Evolutionary conservation across 2,113 vertebrate genomes (phyloP), one percentile per base, ranked within the genome.

Genomic region (Xiphophorus maculatus): DNA sequence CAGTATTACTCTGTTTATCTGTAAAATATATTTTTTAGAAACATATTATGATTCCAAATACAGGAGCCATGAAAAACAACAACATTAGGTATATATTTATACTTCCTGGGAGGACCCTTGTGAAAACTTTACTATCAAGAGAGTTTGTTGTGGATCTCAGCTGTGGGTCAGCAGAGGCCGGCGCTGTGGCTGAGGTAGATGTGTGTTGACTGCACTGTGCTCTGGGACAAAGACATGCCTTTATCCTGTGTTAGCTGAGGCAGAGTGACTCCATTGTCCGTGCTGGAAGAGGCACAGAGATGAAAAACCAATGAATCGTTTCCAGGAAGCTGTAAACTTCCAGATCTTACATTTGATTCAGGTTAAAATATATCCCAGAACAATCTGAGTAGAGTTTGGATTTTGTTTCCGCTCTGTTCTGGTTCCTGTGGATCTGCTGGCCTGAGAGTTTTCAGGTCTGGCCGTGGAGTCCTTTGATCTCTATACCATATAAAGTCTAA

Each of bases 191-290:
- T 73, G 75, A 79, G 77, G 75, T 84, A 74, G 79, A 83, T 82
- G 70, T 22, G 9, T 82, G 71, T 75, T 82, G 79, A 84, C 87
- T 83, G 69, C 22, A 14, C 73, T 61, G 54, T 73, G 77, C 51
- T 70, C 61, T 60, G 62, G 67, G n/a, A 89, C 87, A 91, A 90
- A 88, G 81, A 37, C 58, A 0, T 19, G 77, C 70, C 37, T 87
- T 86, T 64, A 80, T 63, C 42, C 73, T 25, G 66, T 7, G 42
- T 80, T 89, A 84, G 78, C 30, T 58, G 69, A 11, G 58, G 58
- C 58, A 80, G 79, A 84, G 79, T 87, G 88, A 67, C 62, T 78
- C 78, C 75, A 89, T 92, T 93, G 88, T 90, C 67, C 84, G 66
- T 33, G 28, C 9, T 63, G 66, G 28, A 32, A 76, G 80, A 76